Conservation (phyloP, 2,888 invertebrate genomes). For the Drosophila koepferae region DNA sequence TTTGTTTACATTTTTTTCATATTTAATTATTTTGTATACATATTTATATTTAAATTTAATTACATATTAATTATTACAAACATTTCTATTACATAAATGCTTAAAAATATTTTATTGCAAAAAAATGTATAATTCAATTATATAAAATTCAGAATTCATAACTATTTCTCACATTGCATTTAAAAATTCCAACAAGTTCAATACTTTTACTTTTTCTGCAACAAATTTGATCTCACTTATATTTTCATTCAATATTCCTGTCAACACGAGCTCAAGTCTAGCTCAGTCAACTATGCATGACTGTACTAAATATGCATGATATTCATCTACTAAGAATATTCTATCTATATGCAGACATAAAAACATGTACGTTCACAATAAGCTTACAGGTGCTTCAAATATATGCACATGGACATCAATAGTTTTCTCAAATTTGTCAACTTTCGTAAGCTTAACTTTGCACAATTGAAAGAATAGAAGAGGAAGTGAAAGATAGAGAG, state of each 20-base stretch:
- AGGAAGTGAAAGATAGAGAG: neutral
- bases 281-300: neutral
- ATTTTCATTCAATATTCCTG: neutral
- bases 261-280: neutral
- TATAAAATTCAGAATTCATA: no score
- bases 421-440: neutral
- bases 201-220: no score
- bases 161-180: no score
- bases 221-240: neutral
- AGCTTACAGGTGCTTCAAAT: neutral
- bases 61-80: no score
- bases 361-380: neutral
- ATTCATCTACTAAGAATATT: neutral
- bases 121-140: no score
- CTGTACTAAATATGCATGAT: neutral
- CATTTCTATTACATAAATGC: no score
- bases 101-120: no score
- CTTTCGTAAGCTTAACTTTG: conserved; percentile 4
- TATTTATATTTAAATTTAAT: no score
- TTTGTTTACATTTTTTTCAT: no score
- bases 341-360: neutral
- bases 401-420: conserved; percentile 6
- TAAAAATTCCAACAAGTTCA: no score
- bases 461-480: neutral
- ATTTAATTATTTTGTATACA: no score